Conservation (phyloP, 2,113 vertebrate genomes). For the Megalops atlanticus region DNA sequence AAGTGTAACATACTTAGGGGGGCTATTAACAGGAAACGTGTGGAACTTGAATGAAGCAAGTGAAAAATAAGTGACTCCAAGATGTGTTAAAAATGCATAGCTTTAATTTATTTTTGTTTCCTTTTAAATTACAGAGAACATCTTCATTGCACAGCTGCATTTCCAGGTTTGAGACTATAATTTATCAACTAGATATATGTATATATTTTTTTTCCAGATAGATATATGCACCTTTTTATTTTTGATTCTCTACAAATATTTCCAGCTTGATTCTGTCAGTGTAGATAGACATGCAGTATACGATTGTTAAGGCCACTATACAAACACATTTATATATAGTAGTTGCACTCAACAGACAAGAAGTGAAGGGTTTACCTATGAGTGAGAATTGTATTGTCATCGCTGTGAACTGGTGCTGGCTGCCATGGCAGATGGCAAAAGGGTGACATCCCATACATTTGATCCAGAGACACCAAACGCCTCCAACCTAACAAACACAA, state of each 20-base stretch:
- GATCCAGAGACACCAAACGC: not conserved
- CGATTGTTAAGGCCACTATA: slow-evolving; percentile 31
- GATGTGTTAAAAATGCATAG: slow-evolving; percentile 39
- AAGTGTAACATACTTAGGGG: not conserved
- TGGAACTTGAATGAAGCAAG: not conserved
- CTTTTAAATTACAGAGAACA: slow-evolving; percentile 20
- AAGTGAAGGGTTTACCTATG: not conserved
- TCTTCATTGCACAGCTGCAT: slow-evolving; percentile 35
- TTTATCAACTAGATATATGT: slow-evolving; percentile 19
- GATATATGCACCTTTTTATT: slow-evolving; percentile 7
- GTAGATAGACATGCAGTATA: slow-evolving; percentile 33
- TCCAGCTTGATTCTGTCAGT: slow-evolving; percentile 17
- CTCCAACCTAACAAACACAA: not conserved
- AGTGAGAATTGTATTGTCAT: slow-evolving; percentile 5
- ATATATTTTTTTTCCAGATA: slow-evolving; percentile 17
- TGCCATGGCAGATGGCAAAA: not conserved
- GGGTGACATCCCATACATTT: not conserved
- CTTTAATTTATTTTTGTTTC: slow-evolving; percentile 37
- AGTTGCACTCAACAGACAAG: slow-evolving; percentile 17
- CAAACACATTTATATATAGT: slow-evolving; percentile 27
- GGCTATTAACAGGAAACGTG: not conserved
- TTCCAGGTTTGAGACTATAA: slow-evolving; percentile 29
- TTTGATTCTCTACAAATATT: slow-evolving; percentile 4
- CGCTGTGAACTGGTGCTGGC: not conserved
- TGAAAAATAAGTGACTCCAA: not conserved